Conservation (phyloP, 2,888 invertebrate genomes). For the Petrolisthes cinctipes region DNA sequence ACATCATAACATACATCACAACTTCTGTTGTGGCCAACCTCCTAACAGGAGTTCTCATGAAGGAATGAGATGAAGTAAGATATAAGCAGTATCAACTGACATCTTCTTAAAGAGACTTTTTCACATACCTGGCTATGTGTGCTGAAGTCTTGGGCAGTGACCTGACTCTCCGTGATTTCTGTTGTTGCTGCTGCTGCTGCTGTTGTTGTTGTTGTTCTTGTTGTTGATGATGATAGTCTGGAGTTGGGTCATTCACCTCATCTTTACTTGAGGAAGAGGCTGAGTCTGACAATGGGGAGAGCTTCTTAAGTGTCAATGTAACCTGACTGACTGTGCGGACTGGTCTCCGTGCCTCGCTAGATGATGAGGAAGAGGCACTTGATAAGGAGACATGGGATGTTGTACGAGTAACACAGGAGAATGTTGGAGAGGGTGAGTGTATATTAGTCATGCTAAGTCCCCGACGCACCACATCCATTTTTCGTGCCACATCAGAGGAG, state of each 20-base stretch:
- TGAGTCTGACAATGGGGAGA: conserved; percentile 61
- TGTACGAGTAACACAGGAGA: conserved; percentile 55
- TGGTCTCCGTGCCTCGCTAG: conserved; percentile 46
- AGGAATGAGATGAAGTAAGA: no score
- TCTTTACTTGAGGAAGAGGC: conserved; percentile 63
- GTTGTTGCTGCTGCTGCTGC: conserved; percentile 32
- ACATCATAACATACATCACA: no score
- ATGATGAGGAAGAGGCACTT: conserved; percentile 50
- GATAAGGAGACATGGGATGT: conserved; percentile 61
- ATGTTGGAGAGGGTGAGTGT: conserved; percentile 27
- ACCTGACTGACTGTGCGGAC: conserved; percentile 65
- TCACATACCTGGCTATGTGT: conserved; percentile 48
- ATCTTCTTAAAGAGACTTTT: conserved; percentile 52
- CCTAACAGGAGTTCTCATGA: no score
- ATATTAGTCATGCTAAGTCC: conserved; percentile 64
- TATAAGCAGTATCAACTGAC: no score
- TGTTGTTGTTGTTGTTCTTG: neutral
- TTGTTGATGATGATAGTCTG: neutral
- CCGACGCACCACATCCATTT: conserved; percentile 52
- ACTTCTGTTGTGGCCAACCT: no score
- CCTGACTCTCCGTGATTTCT: conserved; percentile 33
- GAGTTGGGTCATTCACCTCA: conserved; percentile 47
- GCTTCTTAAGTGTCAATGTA: conserved; percentile 61
- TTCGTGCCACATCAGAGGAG: neutral
- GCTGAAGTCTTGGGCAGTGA: conserved; percentile 54